phyloP scores from a whole-genome alignment of 1,140 invertebrate genomes.

The Chrysoperla carnea region DNA sequence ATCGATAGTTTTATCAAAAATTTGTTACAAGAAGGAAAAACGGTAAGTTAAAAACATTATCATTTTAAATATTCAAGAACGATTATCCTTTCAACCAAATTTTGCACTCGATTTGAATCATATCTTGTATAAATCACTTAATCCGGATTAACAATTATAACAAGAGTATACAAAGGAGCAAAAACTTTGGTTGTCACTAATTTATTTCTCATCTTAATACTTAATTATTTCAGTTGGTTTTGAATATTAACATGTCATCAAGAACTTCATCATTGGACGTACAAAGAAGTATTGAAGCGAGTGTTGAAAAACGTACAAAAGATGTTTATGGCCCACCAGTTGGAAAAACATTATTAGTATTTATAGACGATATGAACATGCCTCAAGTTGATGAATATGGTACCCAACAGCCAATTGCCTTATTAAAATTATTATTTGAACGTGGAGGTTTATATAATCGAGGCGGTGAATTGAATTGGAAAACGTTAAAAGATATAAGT shows the following conservation, averaged over 20 bases:
- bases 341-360: constrained; percentile 71
- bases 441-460: constrained; percentile 72
- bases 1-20: constrained; percentile 61
- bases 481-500: constrained; percentile 65
- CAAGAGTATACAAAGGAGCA: too few species aligned
- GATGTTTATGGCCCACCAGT: constrained; percentile 72
- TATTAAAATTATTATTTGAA: constrained; percentile 74
- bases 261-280: constrained; percentile 77
- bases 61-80: too few species aligned
- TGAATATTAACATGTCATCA: constrained; percentile 81
- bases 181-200: too few species aligned
- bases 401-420: constrained; percentile 80
- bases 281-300: constrained; percentile 68
- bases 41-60: too few species aligned
- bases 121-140: too few species aligned
- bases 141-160: too few species aligned
- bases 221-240: constrained; percentile 38
- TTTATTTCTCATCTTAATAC: too few species aligned
- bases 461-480: constrained; percentile 81
- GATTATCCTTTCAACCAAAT: too few species aligned
- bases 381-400: constrained; percentile 72
- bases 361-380: constrained; percentile 92
- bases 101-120: too few species aligned
- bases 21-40: constrained; percentile 17
- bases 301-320: constrained; percentile 75